phyloP scores from a whole-genome alignment of 2,113 vertebrate species.

The Fulica atra region DNA sequence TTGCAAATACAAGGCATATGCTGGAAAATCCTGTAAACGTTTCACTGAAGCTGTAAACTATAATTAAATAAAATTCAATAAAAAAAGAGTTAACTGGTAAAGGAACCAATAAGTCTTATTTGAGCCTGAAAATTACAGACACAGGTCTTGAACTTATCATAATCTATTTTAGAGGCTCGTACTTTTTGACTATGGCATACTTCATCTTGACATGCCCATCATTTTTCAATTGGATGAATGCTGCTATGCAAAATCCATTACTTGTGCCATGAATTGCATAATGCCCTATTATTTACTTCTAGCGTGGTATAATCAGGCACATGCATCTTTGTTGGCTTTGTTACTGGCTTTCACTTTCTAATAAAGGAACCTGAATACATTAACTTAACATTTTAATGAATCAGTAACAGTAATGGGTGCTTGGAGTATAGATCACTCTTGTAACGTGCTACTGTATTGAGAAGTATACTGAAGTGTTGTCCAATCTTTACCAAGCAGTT shows the following conservation, averaged over 20 bases:
- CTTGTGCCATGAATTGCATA: slow-evolving; percentile 7
- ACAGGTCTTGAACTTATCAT: not conserved
- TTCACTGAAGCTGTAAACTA: not conserved
- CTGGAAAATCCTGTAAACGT: not conserved
- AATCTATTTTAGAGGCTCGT: not conserved
- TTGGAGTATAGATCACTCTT: not conserved
- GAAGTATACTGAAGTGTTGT: slow-evolving; percentile 23
- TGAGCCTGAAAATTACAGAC: not conserved
- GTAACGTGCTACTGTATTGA: not conserved
- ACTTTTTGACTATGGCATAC: not conserved
- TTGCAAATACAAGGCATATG: not conserved
- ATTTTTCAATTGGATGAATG: slow-evolving; percentile 23
- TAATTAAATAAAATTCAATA: not conserved
- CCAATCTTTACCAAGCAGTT: slow-evolving; percentile 6
- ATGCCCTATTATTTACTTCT: not conserved
- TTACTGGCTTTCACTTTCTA: slow-evolving; percentile 10
- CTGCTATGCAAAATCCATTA: slow-evolving; percentile 36
- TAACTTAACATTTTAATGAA: slow-evolving; percentile 40
- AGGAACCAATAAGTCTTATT: not conserved
- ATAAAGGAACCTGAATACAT: not conserved
- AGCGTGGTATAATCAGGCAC: not conserved
- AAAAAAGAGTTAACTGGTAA: too few relatives aligned
- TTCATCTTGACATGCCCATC: not conserved
- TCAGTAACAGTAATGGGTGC: not conserved
- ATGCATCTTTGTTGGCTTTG: not conserved